These are phyloP conservation scores for Alca torda DNA, from an alignment of 2,797 vertebrate genomes.

Conservation along the genomic window DNA sequence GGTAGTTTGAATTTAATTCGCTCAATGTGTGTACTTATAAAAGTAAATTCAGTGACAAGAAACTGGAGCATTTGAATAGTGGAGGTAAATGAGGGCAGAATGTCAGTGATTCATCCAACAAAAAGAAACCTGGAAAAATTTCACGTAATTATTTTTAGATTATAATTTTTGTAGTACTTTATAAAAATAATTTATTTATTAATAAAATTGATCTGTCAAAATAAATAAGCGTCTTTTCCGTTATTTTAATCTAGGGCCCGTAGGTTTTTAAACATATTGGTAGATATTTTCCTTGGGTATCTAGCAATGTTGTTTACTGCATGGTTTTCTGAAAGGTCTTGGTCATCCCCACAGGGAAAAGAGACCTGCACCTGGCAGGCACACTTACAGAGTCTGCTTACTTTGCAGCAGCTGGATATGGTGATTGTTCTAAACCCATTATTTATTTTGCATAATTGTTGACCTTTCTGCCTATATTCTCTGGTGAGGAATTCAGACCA, in stretches of 20 bases:
- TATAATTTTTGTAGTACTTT: neutral
- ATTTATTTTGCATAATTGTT: slow-evolving; percentile 73
- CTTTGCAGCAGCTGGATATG: slow-evolving; percentile 50
- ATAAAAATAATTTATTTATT: neutral
- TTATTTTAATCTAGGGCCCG: neutral
- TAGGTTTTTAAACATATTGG: neutral
- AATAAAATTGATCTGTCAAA: neutral
- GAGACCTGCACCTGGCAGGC: slow-evolving; percentile 31
- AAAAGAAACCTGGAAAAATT: neutral
- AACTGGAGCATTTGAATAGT: neutral
- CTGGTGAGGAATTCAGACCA: slow-evolving; percentile 36
- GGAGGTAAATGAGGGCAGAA: neutral
- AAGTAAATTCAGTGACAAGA: neutral
- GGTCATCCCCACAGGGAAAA: neutral
- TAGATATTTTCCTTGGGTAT: neutral
- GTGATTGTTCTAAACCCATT: slow-evolving; percentile 53
- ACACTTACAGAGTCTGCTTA: slow-evolving; percentile 15
- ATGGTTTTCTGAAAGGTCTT: neutral
- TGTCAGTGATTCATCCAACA: neutral
- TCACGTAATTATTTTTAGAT: neutral
- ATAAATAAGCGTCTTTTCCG: accelerated
- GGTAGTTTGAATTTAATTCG: neutral
- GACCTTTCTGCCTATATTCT: slow-evolving; percentile 61
- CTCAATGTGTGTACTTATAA: neutral
- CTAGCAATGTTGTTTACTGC: slow-evolving; percentile 27